Evolutionary conservation across 2,113 vertebrate species (phyloP).

Genomic region (Peromyscus polionotus): DNA sequence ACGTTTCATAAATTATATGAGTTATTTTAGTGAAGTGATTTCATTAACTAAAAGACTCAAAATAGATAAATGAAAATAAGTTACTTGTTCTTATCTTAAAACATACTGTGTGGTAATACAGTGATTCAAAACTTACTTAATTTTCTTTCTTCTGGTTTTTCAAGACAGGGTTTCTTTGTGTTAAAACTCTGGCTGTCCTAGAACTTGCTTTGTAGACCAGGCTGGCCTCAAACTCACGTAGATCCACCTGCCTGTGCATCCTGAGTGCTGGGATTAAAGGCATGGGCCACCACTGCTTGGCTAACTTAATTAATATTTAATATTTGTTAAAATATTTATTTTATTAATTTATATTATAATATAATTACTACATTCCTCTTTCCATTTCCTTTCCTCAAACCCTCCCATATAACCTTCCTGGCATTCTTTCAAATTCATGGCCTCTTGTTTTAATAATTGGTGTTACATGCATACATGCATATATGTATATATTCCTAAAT

Average conservation of each 20-base stretch:
- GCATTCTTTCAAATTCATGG: background rate
- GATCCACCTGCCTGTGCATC: too few species aligned
- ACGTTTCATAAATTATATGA: background rate
- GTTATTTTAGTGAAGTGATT: background rate
- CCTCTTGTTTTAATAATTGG: background rate
- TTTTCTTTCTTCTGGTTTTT: too few species aligned
- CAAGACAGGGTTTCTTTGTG: too few species aligned
- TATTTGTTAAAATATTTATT: background rate
- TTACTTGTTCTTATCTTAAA: background rate
- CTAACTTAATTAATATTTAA: background rate
- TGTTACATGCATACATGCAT: background rate
- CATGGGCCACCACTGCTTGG: too few species aligned
- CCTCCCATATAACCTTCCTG: background rate
- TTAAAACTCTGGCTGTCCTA: too few species aligned
- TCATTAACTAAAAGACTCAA: background rate
- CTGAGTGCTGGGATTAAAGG: too few species aligned
- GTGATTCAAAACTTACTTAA: background rate
- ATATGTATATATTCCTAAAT: background rate
- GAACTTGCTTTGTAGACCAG: too few species aligned
- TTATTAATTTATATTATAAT: background rate
- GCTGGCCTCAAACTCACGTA: too few species aligned
- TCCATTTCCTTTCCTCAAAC: background rate
- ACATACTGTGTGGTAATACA: background rate
- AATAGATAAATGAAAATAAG: conserved; percentile 29
- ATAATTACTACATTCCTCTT: background rate